Conservation (phyloP, 2,797 vertebrate species). For the Rhinogobio ventralis region DNA sequence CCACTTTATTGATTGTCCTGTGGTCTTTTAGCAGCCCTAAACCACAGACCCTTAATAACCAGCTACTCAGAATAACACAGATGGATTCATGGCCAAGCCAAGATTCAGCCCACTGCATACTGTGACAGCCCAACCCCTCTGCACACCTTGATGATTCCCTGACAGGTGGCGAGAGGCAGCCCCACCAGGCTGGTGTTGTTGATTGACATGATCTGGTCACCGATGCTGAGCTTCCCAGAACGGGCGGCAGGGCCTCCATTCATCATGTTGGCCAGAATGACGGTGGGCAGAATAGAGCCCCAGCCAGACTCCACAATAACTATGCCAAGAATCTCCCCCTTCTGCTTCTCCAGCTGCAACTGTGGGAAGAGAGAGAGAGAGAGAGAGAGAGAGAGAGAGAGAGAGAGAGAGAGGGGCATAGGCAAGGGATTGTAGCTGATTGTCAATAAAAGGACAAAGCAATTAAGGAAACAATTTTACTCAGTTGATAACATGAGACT, state of each 20-base stretch:
- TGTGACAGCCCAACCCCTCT: conserved; percentile 6
- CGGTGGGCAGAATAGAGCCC: conserved; percentile 98
- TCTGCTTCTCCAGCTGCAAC: conserved; percentile 96
- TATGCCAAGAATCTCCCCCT: conserved; percentile 97
- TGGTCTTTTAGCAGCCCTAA: background rate
- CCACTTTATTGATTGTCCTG: conserved; percentile 11
- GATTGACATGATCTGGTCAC: conserved; percentile 99
- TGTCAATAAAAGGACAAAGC: conserved; percentile 40
- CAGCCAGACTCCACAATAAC: conserved; percentile 99
- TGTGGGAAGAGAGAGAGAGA: conserved; percentile 65
- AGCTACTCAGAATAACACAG: conserved; percentile 31
- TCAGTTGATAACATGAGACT: conserved; percentile 25
- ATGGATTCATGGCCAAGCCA: conserved; percentile 13
- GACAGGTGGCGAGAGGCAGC: conserved; percentile 96
- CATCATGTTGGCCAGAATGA: conserved; percentile 99
- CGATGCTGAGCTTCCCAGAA: conserved; percentile 97
- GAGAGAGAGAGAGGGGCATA: background rate
- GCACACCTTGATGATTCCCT: conserved; percentile 98
- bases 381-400: background rate
- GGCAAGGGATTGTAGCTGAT: conserved; percentile 22
- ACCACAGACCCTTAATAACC: conserved; percentile 6
- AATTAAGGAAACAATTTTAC: conserved; percentile 37
- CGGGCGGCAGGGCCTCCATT: conserved; percentile 95
- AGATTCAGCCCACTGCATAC: conserved; percentile 68
- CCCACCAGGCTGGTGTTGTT: conserved; percentile 99